Base-by-base conservation (phyloP, 2,797 vertebrate species). In the Psittacula echo region DNA sequence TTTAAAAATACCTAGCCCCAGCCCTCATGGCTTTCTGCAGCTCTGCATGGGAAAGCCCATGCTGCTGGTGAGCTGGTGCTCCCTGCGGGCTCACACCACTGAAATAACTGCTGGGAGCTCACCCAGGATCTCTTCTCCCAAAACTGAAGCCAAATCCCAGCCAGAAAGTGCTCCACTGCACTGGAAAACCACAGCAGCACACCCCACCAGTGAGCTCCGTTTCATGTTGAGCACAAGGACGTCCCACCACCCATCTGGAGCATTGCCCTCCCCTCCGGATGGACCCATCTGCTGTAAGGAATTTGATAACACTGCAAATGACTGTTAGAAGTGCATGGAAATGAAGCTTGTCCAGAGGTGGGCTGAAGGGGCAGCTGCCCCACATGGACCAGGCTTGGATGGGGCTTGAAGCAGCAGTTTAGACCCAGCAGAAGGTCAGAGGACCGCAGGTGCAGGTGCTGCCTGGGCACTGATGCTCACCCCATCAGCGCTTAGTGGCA, bases 1-100 rank as follows among this genome's bases (percentile, higher is more conserved):
- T 60, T 96, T 94, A 88, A 96, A 96, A 96, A 95, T 84, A 84
- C 71, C 86, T 89, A 53, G 9, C 50, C 41, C n/a, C 70, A 72
- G 70, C 44, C 73, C 62, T 78, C 73, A 2, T 11, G 58, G 60
- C 80, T 65, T 58, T 62, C 85, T 66, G 83, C 80, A 78, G 92
- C 56, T 15, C 85, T 71, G 80, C 93, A 37, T 67, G 86, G 62
- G 32, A 81, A 89, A 81, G 84, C 77, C 88, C 88, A 81, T 1
- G 11, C 90, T 88, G 90, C 79, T 39, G 73, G 48, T 1, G 21
- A 90, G 76, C 86, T 65, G 58, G 66, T 81, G 78, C 77, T 94
- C 71, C 78, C 74, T 44, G 75, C 22, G 4, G 83, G 74, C 81
- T 93, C 39, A 13, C n/a, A 11, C 78, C 64, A 14, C 48, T 18